phyloP scores from a whole-genome alignment of 2,113 vertebrate species.

The Ivindomyrus marchei region DNA sequence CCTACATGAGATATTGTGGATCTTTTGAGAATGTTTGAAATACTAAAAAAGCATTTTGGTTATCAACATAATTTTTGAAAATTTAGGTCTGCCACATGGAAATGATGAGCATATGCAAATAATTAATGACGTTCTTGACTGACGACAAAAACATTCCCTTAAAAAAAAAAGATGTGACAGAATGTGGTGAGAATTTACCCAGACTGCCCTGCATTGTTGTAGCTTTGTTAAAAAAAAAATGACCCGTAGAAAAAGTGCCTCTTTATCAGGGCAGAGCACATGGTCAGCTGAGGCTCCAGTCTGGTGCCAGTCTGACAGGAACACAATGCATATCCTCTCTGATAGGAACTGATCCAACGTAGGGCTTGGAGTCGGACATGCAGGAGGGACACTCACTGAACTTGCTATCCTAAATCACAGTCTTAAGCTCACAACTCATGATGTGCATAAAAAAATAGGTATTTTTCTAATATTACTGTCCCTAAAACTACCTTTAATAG shows the following conservation, averaged over 20 bases:
- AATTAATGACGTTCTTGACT: background rate
- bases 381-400: background rate
- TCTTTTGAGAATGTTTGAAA: background rate
- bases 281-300: background rate
- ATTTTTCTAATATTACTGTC: background rate
- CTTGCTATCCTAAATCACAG: background rate
- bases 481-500: background rate
- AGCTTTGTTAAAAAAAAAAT: background rate
- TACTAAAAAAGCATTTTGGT: background rate
- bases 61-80: background rate
- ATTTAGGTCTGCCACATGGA: background rate
- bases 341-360: background rate
- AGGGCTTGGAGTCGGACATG: background rate
- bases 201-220: background rate
- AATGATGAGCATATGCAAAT: background rate
- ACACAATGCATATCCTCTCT: conserved; percentile 11
- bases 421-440: background rate
- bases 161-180: conserved; percentile 23
- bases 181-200: background rate
- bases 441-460: background rate
- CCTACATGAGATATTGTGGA: background rate
- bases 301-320: conserved; percentile 22
- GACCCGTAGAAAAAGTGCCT: background rate
- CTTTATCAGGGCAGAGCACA: conserved; percentile 17
- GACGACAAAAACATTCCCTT: background rate